Conservation (phyloP, 2,113 vertebrate genomes). For the Ochotona princeps region DNA sequence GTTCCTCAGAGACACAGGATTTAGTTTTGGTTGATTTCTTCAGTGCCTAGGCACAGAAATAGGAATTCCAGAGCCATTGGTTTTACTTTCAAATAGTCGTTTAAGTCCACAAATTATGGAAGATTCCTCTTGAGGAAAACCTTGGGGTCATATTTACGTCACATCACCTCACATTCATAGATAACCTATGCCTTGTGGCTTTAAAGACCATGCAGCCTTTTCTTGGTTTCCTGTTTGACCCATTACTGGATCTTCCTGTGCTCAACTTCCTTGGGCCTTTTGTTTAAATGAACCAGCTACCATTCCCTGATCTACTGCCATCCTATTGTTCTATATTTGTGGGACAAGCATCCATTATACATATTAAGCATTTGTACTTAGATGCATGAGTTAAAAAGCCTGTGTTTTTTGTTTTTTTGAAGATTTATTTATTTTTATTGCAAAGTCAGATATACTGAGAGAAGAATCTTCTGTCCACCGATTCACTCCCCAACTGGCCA, state of each 20-base stretch:
- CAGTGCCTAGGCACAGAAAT: not conserved
- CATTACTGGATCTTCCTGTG: constrained; percentile 33
- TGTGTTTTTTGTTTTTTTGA: not conserved
- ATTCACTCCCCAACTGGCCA: too few relatives aligned
- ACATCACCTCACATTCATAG: not conserved
- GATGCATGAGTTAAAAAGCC: not conserved
- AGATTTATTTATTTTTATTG: too few relatives aligned
- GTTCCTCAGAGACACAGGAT: not conserved
- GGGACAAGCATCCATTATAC: constrained; percentile 5
- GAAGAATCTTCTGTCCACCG: too few relatives aligned
- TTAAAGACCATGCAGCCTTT: constrained; percentile 19
- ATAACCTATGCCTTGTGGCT: not conserved
- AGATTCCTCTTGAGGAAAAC: not conserved
- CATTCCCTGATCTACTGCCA: constrained; percentile 10
- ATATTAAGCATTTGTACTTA: not conserved
- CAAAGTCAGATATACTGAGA: too few relatives aligned
- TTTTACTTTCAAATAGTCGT: constrained; percentile 39
- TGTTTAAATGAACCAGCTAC: constrained; percentile 46
- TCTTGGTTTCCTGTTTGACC: constrained; percentile 46
- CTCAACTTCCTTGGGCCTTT: constrained; percentile 26
- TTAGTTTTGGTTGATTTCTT: constrained; percentile 52
- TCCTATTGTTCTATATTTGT: not conserved
- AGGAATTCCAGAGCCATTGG: not conserved
- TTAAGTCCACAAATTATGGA: not conserved
- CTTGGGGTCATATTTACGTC: constrained; percentile 20